phyloP scores from a whole-genome alignment of 2,888 invertebrate genomes.

The Tipula lateralis region DNA sequence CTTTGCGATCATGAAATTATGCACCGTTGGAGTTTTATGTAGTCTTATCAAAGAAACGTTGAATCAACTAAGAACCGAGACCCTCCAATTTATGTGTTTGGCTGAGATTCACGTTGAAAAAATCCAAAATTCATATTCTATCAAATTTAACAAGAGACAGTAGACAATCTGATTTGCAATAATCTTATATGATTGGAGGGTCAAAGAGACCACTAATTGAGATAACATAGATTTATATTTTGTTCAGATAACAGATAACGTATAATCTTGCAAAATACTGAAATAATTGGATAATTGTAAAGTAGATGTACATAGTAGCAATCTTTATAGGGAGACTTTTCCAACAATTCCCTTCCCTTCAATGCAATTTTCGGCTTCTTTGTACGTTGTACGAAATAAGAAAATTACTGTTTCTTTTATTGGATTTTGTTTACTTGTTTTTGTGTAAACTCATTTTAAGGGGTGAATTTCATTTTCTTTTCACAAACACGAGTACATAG shows the following conservation, averaged over 20 bases:
- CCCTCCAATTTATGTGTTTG: too few species aligned
- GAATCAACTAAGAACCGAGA: too few species aligned
- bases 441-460: not conserved
- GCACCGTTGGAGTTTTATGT: too few species aligned
- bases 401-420: not conserved
- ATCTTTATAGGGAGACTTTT: not conserved
- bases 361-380: too few species aligned
- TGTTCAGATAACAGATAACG: not conserved
- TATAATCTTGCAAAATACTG: not conserved
- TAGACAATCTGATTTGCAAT: too few species aligned
- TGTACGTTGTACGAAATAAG: not conserved
- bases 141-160: too few species aligned
- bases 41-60: too few species aligned
- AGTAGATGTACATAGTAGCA: not conserved
- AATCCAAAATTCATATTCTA: too few species aligned
- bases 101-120: too few species aligned
- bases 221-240: not conserved
- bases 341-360: not conserved
- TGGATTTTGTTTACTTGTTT: not conserved
- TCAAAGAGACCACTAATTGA: not conserved
- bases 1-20: too few species aligned
- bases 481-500: not conserved
- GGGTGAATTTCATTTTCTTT: not conserved
- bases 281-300: not conserved
- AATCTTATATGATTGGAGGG: not conserved